Percentiles rank a stretch among this genome's conserved stretches.
phyloP scores from a whole-genome alignment of 2,113 vertebrate species.

The Synchiropus splendidus region DNA sequence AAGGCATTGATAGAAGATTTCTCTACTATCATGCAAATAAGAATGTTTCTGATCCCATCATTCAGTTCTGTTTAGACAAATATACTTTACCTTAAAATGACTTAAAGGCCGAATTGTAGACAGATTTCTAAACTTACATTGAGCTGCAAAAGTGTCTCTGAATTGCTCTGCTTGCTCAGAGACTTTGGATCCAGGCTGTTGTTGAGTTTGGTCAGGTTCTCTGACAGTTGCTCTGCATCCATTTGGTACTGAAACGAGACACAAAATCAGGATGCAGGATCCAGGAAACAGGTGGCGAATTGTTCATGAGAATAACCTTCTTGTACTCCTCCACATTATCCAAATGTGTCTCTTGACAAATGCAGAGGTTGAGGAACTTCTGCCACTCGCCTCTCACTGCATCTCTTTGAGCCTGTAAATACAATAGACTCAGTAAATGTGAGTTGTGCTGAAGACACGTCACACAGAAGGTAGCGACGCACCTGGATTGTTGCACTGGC shows the following conservation, averaged over 20 bases:
- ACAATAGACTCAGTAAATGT: background rate
- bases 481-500: conserved; percentile 80
- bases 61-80: background rate
- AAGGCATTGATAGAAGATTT: too few relatives aligned
- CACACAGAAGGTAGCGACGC: too few relatives aligned
- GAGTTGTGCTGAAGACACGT: too few relatives aligned
- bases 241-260: conserved; percentile 77
- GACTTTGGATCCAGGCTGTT: conserved; percentile 73
- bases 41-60: too few relatives aligned
- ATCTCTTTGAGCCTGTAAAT: conserved; percentile 81
- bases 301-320: conserved; percentile 58
- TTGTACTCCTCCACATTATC: conserved; percentile 79
- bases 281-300: conserved; percentile 36
- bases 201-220: conserved; percentile 70
- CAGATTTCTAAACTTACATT: conserved; percentile 71
- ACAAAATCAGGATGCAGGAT: conserved; percentile 58
- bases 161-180: conserved; percentile 55
- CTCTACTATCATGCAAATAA: too few relatives aligned
- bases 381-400: conserved; percentile 84
- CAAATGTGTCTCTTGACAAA: conserved; percentile 90
- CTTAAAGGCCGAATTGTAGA: too few relatives aligned
- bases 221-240: conserved; percentile 70
- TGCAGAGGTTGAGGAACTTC: conserved; percentile 92
- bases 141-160: conserved; percentile 73
- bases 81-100: background rate